Evolutionary conservation across 2,888 invertebrate genomes (phyloP).

Genomic region (Epinotia bilunana): DNA sequence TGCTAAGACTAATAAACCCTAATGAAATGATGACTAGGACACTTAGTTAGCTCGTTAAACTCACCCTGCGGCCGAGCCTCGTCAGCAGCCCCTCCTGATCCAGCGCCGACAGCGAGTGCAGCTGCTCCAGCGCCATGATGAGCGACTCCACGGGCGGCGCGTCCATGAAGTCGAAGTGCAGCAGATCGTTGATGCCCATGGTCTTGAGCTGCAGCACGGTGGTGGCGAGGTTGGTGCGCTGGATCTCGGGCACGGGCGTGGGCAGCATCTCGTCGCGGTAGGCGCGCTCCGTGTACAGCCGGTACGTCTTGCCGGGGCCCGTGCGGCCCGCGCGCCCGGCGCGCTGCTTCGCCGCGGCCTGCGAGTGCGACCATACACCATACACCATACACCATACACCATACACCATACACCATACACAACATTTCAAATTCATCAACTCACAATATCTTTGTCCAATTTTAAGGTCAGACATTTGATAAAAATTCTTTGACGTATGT

Average conservation of each 20-base stretch:
- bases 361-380: no score
- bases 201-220: constrained; percentile 98
- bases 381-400: no score
- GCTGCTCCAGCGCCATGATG: constrained; percentile 98
- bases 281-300: constrained; percentile 98
- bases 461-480: no score
- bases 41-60: constrained; percentile 10
- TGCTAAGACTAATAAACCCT: no score
- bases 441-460: no score
- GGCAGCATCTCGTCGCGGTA: constrained; percentile 99
- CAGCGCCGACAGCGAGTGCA: constrained; percentile 98
- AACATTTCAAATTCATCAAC: no score
- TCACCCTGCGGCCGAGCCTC: constrained; percentile 89
- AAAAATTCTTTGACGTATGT: no score
- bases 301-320: constrained; percentile 98
- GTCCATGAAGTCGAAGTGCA: constrained; percentile 99
- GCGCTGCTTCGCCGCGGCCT: constrained; percentile 98
- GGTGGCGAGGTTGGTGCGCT: constrained; percentile 98
- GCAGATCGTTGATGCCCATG: constrained; percentile 99
- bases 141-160: constrained; percentile 99
- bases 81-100: constrained; percentile 97
- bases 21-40: no score
- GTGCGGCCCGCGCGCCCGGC: constrained; percentile 98
- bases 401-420: no score
- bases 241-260: constrained; percentile 99